Percentiles rank a stretch among this genome's conserved stretches.
phyloP scores from a whole-genome alignment of 2,797 vertebrate genomes.

The Ciconia nigra region DNA sequence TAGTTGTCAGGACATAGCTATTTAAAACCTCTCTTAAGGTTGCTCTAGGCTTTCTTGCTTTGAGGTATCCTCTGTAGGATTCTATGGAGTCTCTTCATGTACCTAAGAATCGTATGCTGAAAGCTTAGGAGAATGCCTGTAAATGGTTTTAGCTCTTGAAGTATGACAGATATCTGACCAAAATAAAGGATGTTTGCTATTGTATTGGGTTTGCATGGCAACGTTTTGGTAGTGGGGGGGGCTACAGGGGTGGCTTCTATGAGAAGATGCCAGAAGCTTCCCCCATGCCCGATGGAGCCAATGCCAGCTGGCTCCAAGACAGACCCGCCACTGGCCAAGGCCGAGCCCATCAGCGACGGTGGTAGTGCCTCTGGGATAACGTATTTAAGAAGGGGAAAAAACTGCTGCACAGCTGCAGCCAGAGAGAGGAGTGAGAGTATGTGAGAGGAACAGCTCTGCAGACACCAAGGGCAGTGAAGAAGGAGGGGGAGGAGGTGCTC shows the following conservation, averaged over 20 bases:
- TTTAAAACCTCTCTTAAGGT: background rate
- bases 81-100: background rate
- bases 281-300: fast-evolving
- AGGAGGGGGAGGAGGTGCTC: background rate
- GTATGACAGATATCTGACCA: background rate
- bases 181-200: background rate
- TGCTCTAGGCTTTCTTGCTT: background rate
- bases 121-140: background rate
- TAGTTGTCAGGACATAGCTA: background rate
- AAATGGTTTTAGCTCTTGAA: background rate
- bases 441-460: background rate
- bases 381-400: background rate
- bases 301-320: fast-evolving
- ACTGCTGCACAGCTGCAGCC: background rate
- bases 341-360: background rate
- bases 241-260: background rate
- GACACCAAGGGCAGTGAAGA: background rate
- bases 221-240: background rate
- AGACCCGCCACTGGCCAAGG: background rate
- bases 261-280: background rate
- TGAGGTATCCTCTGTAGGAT: background rate
- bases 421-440: background rate
- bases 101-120: background rate
- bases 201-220: background rate
- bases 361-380: background rate